Evolutionary conservation across 2,888 invertebrate species (phyloP).

Genomic region (Rhimphoctona megacephalus): DNA sequence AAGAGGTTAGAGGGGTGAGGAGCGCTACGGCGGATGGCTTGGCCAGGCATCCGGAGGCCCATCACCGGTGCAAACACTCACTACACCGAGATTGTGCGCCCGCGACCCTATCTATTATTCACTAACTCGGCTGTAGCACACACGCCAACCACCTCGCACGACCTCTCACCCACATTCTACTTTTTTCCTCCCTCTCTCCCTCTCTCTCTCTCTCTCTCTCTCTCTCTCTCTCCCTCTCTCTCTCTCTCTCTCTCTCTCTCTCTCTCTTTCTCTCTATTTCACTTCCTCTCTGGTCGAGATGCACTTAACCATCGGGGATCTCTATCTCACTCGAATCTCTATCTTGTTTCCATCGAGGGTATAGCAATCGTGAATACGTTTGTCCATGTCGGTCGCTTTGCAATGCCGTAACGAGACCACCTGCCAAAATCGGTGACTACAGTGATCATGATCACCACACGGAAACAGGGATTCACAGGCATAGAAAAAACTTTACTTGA

Average conservation of each 20-base stretch:
- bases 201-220: constrained; percentile 20
- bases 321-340: constrained; percentile 31
- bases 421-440: constrained; percentile 42
- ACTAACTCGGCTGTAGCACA: constrained; percentile 72
- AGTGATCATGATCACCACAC: background rate
- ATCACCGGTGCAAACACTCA: constrained; percentile 84
- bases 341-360: constrained; percentile 42
- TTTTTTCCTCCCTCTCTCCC: constrained; percentile 21
- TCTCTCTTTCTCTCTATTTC: constrained; percentile 8
- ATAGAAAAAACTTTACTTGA: background rate
- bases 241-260: constrained; percentile 24
- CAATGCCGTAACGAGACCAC: constrained; percentile 50
- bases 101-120: constrained; percentile 84
- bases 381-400: constrained; percentile 29
- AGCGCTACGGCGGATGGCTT: constrained; percentile 56
- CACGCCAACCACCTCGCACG: constrained; percentile 36
- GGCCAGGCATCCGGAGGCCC: constrained; percentile 74
- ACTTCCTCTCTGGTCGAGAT: background rate
- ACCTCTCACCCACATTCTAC: constrained; percentile 46
- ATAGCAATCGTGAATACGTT: background rate
- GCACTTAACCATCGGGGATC: constrained; percentile 24
- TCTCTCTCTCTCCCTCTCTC: constrained; percentile 15
- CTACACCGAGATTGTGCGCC: constrained; percentile 83
- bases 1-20: constrained; percentile 52
- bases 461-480: background rate